phyloP scores from a whole-genome alignment of 1,140 invertebrate species.

The Drosophila rhopaloa region DNA sequence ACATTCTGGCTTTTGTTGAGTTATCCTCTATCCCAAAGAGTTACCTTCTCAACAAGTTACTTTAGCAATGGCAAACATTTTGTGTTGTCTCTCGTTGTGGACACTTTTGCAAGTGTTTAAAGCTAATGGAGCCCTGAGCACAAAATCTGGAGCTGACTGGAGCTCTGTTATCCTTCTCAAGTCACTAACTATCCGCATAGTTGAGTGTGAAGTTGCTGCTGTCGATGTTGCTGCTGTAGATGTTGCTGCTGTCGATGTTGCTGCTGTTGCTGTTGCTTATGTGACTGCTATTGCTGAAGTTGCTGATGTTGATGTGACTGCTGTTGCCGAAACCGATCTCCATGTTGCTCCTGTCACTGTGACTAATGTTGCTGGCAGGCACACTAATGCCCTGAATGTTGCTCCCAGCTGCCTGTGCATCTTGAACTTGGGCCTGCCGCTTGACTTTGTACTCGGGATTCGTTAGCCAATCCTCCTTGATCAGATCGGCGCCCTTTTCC shows the following conservation, averaged over 20 bases:
- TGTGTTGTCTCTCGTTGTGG: slow-evolving; percentile 7
- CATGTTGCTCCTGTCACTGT: background rate
- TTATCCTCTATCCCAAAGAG: background rate
- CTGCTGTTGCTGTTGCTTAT: background rate
- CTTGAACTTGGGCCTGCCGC: slow-evolving; percentile 34
- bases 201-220: slow-evolving; percentile 16
- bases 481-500: slow-evolving; percentile 93
- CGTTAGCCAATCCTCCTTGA: slow-evolving; percentile 90
- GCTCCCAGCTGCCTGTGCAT: slow-evolving; percentile 45
- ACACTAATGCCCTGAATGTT: background rate
- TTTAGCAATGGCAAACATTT: slow-evolving; percentile 65
- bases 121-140: slow-evolving; percentile 55
- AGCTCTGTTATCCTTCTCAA: background rate
- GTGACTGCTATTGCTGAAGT: slow-evolving; percentile 10
- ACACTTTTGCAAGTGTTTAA: slow-evolving; percentile 29
- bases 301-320: slow-evolving; percentile 4
- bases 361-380: background rate
- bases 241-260: background rate
- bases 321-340: background rate
- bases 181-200: slow-evolving; percentile 21
- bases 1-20: slow-evolving; percentile 3
- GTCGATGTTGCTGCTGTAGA: slow-evolving; percentile 6
- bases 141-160: slow-evolving; percentile 29
- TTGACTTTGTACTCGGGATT: slow-evolving; percentile 81
- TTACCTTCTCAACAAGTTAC: slow-evolving; percentile 8